Conservation (phyloP, 2,797 vertebrate species). For the Pantherophis alleghaniensis region DNA sequence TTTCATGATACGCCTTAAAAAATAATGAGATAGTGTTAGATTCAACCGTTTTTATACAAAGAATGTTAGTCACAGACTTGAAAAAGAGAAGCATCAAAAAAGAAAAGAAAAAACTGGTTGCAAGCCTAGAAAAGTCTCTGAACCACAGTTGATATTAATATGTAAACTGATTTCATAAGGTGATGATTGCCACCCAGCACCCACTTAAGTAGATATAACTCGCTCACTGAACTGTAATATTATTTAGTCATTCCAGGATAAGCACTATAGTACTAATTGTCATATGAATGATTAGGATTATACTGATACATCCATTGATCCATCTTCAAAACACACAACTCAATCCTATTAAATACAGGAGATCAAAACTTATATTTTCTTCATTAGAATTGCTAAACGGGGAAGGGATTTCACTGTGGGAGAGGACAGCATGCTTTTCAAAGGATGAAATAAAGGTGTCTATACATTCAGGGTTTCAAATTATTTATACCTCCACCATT, state of each 20-base stretch:
- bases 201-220: not conserved
- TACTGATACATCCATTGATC: not conserved
- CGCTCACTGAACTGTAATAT: not conserved
- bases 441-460: not conserved
- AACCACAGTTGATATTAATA: not conserved
- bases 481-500: not conserved
- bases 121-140: not conserved
- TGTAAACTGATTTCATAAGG: not conserved
- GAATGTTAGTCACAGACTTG: not conserved
- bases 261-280: not conserved
- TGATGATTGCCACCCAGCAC: not conserved
- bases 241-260: not conserved
- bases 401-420: not conserved
- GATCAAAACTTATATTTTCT: not conserved
- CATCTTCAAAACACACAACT: not conserved
- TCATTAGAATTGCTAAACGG: not conserved
- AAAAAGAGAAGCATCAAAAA: not conserved
- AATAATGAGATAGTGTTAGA: not conserved
- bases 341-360: not conserved
- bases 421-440: not conserved
- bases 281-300: not conserved
- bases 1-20: not conserved
- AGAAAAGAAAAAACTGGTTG: not conserved
- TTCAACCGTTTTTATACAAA: not conserved
- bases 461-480: not conserved